These are phyloP conservation scores for Ianthella basta DNA, from an alignment of 37 sponge, comb jelly and placozoan genomes.

Conservation along the genomic window DNA sequence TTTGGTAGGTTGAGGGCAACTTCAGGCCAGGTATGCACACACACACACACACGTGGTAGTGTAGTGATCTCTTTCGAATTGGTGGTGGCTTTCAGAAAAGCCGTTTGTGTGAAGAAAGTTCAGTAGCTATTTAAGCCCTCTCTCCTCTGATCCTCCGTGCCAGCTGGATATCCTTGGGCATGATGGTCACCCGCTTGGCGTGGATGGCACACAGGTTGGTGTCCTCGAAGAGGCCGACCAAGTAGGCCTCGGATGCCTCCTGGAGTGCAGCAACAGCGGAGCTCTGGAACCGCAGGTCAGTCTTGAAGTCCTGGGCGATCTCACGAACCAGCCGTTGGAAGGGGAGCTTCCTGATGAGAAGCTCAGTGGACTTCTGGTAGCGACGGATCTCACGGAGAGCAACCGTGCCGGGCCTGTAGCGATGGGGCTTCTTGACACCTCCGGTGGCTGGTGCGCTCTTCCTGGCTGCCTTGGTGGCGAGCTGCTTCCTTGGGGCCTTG, in stretches of 20 bases:
- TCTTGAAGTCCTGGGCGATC: slow-evolving; percentile 94
- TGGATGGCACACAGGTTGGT: slow-evolving; percentile 99
- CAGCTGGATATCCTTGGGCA: slow-evolving; percentile 99
- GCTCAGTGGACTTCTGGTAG: slow-evolving; percentile 93
- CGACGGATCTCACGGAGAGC: slow-evolving; percentile 94
- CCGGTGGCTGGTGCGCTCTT: slow-evolving; percentile 94
- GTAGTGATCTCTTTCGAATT: background rate
- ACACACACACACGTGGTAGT: no score
- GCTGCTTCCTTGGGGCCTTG: slow-evolving; percentile 93
- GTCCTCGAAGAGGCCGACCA: slow-evolving; percentile 97
- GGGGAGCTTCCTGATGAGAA: slow-evolving; percentile 88
- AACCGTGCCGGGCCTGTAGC: slow-evolving; percentile 93
- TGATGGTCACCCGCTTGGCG: slow-evolving; percentile 98
- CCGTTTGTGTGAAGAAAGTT: slow-evolving; percentile 7
- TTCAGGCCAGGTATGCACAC: no score
- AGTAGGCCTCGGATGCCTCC: slow-evolving; percentile 96
- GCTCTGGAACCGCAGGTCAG: slow-evolving; percentile 90
- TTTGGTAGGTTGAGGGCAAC: no score
- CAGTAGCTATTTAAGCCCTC: slow-evolving; percentile 72
- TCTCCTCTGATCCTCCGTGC: slow-evolving; percentile 97
- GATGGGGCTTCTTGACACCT: slow-evolving; percentile 93
- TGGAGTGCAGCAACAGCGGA: slow-evolving; percentile 89
- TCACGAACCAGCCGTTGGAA: slow-evolving; percentile 92
- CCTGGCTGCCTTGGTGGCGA: slow-evolving; percentile 90
- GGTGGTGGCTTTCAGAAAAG: slow-evolving; percentile 40